A percentile compares a stretch with the other conserved stretches of the same genome.
These are phyloP conservation scores for Drosophila engyochracea DNA, from an alignment of 2,888 invertebrate species.

Conservation along the genomic window DNA sequence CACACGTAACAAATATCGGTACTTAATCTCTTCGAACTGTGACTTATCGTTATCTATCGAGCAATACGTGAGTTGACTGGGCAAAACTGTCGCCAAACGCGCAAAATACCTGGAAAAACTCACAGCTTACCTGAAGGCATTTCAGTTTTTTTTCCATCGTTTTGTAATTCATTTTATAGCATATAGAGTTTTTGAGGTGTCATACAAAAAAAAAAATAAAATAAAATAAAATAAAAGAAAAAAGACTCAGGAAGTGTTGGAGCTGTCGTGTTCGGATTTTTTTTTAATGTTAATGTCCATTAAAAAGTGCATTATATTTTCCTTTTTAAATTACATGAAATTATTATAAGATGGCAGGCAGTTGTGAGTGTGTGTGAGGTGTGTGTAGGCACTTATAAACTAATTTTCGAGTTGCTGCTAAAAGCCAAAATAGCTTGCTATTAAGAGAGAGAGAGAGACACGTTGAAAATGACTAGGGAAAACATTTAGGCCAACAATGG, in stretches of 20 bases:
- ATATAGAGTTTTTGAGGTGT: slow-evolving; percentile 7
- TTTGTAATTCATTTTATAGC: slow-evolving; percentile 13
- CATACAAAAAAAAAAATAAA: not conserved
- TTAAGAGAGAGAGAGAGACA: slow-evolving; percentile 44
- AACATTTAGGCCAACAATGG: slow-evolving; percentile 51
- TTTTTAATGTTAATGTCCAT: slow-evolving; percentile 61
- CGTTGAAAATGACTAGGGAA: slow-evolving; percentile 57
- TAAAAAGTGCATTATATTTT: slow-evolving; percentile 64
- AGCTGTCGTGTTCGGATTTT: slow-evolving; percentile 58
- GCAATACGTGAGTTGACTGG: slow-evolving; percentile 49
- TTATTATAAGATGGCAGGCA: slow-evolving; percentile 51
- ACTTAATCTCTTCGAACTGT: slow-evolving; percentile 34
- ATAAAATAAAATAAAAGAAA: not conserved
- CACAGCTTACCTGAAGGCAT: slow-evolving; percentile 28
- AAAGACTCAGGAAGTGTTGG: slow-evolving; percentile 42
- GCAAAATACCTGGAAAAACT: slow-evolving; percentile 50
- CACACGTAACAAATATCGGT: slow-evolving; percentile 16
- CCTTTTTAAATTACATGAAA: slow-evolving; percentile 48
- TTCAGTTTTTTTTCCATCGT: slow-evolving; percentile 8
- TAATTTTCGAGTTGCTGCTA: slow-evolving; percentile 74
- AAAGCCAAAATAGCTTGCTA: slow-evolving; percentile 75
- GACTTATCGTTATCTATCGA: slow-evolving; percentile 44
- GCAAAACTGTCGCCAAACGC: slow-evolving; percentile 52
- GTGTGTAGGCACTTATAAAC: slow-evolving; percentile 57
- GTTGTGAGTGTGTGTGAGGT: slow-evolving; percentile 15